Evolutionary conservation across 2,113 vertebrate species (phyloP), one percentile per base, ranked within the genome.

Genomic region (Leucoraja erinaceus): DNA sequence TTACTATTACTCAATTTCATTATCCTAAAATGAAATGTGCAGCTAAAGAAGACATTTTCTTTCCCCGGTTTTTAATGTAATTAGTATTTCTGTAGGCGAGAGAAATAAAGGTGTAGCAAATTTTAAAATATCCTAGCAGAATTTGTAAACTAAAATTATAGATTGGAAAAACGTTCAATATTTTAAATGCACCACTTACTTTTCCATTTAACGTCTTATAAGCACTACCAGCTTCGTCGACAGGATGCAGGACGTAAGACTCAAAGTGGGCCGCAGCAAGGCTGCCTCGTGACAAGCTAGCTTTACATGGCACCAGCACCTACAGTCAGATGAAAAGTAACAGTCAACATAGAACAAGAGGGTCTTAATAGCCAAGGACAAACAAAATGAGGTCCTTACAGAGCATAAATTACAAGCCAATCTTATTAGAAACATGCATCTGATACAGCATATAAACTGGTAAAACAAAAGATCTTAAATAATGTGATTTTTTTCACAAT

Each of bases 241-340:
- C 93, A 0, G 98, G 97, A 90, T 97, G 96, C 93, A 99, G 95
- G 90, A 99, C 93, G 20, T 99, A 99, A 77, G 97, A 98, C 88
- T 99, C 98, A 93, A 99, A 99, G 92, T 97, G 97, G 93, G 96
- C 97, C 31, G 96, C 79, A 0, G 97, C 95, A 93, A 95, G 96
- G 33, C 95, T 93, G 84, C 86, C 94, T 93, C 94, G 94, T 0
- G 95, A 95, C 93, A 99, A 95, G 93, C 98, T 99, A 94, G 97
- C 98, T 95, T 95, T 96, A 94, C 98, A 98, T 4, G 99, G 99
- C 33, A 99, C 97, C 93, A 99, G 95, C 77, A 99, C 96, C 98
- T 97, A 81, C 61, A 93, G 66, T 38, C 93, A 93, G 59, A 11
- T 12, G 66, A 12, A 25, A 91, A 91, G 12, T 61, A 56, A 31